These are phyloP conservation scores for Bettongia penicillata DNA, from an alignment of 2,113 vertebrate species.

Conservation along the genomic window DNA sequence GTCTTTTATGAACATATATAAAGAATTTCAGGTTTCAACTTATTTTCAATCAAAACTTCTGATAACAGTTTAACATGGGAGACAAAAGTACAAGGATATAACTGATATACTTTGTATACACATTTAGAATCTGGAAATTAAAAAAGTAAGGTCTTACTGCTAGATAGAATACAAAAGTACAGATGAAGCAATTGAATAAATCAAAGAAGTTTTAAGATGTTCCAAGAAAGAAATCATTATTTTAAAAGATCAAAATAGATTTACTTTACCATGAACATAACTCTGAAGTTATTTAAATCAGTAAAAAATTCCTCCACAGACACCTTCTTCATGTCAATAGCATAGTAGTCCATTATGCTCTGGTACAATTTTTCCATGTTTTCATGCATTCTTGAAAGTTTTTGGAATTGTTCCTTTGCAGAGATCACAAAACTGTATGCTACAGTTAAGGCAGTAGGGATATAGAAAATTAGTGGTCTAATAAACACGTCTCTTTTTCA, in stretches of 20 bases:
- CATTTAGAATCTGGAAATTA: slow-evolving; percentile 55
- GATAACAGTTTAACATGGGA: slow-evolving; percentile 57
- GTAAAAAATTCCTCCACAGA: slow-evolving; percentile 95
- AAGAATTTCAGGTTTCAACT: slow-evolving; percentile 64
- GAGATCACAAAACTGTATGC: slow-evolving; percentile 90
- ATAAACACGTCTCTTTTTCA: slow-evolving; percentile 14
- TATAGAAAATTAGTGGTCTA: slow-evolving; percentile 3
- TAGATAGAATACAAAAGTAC: not conserved
- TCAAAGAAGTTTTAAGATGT: not conserved
- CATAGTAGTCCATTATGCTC: slow-evolving; percentile 91
- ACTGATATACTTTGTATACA: slow-evolving; percentile 52
- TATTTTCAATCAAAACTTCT: slow-evolving; percentile 72
- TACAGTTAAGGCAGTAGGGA: slow-evolving; percentile 85
- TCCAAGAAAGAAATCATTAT: not conserved
- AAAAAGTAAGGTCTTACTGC: slow-evolving; percentile 56
- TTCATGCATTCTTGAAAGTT: slow-evolving; percentile 89
- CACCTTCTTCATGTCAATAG: slow-evolving; percentile 94
- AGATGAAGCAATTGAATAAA: slow-evolving; percentile 13
- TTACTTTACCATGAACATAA: slow-evolving; percentile 90
- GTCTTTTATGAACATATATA: slow-evolving; percentile 29
- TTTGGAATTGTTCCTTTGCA: slow-evolving; percentile 92
- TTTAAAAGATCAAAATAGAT: not conserved
- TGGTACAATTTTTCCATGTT: slow-evolving; percentile 93
- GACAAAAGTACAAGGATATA: slow-evolving; percentile 45
- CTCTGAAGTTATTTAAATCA: slow-evolving; percentile 95